phyloP scores from a whole-genome alignment of 2,113 vertebrate genomes.

The Oryzias melastigma region DNA sequence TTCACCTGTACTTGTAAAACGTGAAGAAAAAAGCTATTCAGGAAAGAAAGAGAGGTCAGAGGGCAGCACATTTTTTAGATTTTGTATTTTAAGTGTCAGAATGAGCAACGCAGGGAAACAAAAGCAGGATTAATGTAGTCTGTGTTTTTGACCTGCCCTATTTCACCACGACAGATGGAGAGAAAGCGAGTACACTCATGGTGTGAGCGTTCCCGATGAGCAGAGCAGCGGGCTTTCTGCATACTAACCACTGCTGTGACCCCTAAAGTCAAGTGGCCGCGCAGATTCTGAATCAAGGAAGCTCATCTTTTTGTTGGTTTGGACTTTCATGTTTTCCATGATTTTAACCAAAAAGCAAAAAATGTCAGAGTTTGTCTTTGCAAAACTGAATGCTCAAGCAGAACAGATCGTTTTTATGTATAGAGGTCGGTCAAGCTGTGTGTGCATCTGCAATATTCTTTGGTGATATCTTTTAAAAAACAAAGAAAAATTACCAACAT shows the following conservation, averaged over 20 bases:
- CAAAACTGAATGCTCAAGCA: too few relatives aligned
- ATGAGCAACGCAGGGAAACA: background rate
- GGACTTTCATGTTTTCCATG: background rate
- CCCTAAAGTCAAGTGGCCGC: constrained; percentile 45
- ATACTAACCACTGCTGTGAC: constrained; percentile 34
- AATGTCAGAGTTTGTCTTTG: background rate
- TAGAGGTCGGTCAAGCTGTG: background rate
- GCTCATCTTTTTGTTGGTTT: background rate
- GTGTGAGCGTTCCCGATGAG: constrained; percentile 32
- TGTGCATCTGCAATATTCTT: background rate
- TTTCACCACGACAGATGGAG: constrained; percentile 20
- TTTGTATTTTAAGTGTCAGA: background rate
- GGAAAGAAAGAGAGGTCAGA: too few relatives aligned
- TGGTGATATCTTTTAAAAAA: too few relatives aligned
- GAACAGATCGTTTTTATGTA: too few relatives aligned
- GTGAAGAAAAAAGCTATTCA: too few relatives aligned
- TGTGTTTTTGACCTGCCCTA: constrained; percentile 12
- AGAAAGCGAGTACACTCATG: constrained; percentile 31
- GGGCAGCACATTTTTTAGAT: too few relatives aligned
- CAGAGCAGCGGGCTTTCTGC: constrained; percentile 20
- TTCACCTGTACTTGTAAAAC: too few relatives aligned
- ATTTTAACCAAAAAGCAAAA: too few relatives aligned
- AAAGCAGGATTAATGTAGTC: constrained; percentile 4
- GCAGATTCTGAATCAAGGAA: constrained; percentile 13
- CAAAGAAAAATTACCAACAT: too few relatives aligned